Conservation (phyloP, 2,113 vertebrate species). For the Theristicus caerulescens region DNA sequence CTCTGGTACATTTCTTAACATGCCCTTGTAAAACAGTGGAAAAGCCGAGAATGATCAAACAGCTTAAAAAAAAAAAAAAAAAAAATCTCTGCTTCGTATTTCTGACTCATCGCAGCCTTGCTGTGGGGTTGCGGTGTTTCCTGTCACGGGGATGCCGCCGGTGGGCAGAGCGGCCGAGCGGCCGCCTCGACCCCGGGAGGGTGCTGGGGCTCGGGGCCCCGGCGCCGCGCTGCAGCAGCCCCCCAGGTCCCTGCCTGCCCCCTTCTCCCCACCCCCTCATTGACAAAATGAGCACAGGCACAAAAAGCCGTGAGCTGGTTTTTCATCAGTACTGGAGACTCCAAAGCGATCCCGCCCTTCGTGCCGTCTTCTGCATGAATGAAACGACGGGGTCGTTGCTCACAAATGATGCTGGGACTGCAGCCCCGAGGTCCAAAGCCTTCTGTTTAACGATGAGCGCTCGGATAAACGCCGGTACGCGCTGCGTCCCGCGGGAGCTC, state of each 20-base stretch:
- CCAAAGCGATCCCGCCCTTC: no score
- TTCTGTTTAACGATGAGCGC: fast-evolving
- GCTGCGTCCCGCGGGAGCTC: fast-evolving
- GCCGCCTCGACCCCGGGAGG: no score
- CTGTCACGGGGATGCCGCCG: background rate
- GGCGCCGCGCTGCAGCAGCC: no score
- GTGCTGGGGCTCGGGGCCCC: no score
- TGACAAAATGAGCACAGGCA: background rate
- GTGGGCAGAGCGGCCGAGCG: no score
- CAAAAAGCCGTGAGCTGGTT: background rate
- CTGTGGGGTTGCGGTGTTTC: background rate
- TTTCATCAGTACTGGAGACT: background rate
- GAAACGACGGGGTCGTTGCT: background rate
- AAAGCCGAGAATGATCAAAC: conserved; percentile 16
- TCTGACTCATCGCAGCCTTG: background rate
- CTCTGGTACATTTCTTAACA: conserved; percentile 16
- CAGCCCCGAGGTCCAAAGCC: background rate
- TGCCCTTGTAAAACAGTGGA: conserved; percentile 39
- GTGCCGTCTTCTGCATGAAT: fast-evolving
- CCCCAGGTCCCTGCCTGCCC: no score
- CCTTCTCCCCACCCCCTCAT: fast-evolving
- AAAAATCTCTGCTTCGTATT: background rate
- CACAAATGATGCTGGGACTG: background rate
- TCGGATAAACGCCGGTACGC: fast-evolving
- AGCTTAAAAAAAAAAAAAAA: background rate